Base-by-base conservation (phyloP, 2,888 invertebrate species). In the Diadegma fenestrale region DNA sequence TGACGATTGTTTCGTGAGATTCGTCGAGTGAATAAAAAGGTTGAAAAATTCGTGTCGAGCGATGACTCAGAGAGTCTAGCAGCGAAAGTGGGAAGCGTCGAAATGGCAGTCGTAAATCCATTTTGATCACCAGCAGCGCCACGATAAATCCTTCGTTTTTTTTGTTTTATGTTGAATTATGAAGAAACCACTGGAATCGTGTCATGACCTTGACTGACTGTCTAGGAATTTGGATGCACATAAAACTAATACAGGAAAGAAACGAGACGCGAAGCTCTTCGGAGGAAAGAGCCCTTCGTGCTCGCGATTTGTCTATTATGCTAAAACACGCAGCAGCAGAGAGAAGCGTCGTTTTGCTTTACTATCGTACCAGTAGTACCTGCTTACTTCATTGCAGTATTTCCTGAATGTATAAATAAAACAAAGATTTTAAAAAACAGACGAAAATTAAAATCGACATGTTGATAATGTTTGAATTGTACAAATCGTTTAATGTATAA, bases 301-400 rank as follows among this genome's bases (percentile, higher is more conserved):
- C 64, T 69, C 45, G 63, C 14, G 54, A 71, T 72, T 61, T 43
- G 61, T 73, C 72, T 78, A 63, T 81, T 76, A 51, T 33, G 71
- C 73, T 75, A 19, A 80, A 80, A 85, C 80, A 87, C 82, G 85
- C 82, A 43, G 43, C 63, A 10, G 72, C 48, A 64, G 30, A 81
- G 58, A 78, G 66, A 51, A 69, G 58, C 79, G 71, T 84, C 89
- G 87, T 85, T 88, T 90, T 88, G 84, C 73, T 87, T 87, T 86
- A 88, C 84, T 86, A 87, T 87, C 81, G 87, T 88, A 87, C 86
- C 88, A 88, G 89, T 91, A 89, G 91, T 91, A 91, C 90, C 90
- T 91, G 89, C 87, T 90, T 90, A 86, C 81, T 87, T 86, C 75
- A 88, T 88, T 90, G 86, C 88, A 88, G 87, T 89, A 89, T 87